phyloP scores from a whole-genome alignment of 2,888 invertebrate genomes.

The Sarcophaga rosellei region DNA sequence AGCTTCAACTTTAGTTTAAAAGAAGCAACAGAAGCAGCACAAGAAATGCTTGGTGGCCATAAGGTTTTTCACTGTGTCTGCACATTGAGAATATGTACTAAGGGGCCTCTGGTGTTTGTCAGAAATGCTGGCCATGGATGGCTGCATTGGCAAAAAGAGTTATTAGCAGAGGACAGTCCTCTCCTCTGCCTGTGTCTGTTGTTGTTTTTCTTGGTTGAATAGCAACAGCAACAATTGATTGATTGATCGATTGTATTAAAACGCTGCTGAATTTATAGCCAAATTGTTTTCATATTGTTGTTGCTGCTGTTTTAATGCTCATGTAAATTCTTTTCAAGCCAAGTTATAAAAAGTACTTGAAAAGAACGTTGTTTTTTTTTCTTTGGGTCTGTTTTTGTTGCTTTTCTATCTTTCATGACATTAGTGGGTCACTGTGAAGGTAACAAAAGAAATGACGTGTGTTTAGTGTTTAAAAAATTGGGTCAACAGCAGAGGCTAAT shows the following conservation, averaged over 20 bases:
- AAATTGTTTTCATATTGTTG: constrained; percentile 38
- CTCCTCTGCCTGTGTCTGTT: constrained; percentile 36
- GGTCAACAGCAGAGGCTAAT: background rate
- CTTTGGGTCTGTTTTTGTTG: background rate
- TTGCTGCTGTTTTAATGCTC: constrained; percentile 16
- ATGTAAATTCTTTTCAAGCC: constrained; percentile 30
- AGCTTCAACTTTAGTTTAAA: constrained; percentile 39
- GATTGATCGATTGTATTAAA: constrained; percentile 62
- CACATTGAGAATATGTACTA: too few relatives aligned
- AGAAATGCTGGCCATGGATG: too few relatives aligned
- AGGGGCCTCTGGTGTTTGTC: too few relatives aligned
- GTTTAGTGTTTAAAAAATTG: background rate
- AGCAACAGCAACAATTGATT: constrained; percentile 60
- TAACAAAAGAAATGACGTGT: background rate
- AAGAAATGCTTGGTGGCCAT: background rate
- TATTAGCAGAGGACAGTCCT: constrained; percentile 48
- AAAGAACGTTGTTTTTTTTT: background rate
- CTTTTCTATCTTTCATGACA: too few relatives aligned
- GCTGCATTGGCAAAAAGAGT: constrained; percentile 57
- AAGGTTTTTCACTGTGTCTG: background rate
- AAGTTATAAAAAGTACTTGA: background rate
- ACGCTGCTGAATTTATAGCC: constrained; percentile 63
- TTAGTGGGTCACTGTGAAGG: background rate
- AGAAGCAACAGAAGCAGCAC: background rate
- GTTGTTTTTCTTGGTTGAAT: constrained; percentile 58